Evolutionary conservation across 1,140 invertebrate genomes (phyloP).

Genomic region (Drosophila micromelanica): DNA sequence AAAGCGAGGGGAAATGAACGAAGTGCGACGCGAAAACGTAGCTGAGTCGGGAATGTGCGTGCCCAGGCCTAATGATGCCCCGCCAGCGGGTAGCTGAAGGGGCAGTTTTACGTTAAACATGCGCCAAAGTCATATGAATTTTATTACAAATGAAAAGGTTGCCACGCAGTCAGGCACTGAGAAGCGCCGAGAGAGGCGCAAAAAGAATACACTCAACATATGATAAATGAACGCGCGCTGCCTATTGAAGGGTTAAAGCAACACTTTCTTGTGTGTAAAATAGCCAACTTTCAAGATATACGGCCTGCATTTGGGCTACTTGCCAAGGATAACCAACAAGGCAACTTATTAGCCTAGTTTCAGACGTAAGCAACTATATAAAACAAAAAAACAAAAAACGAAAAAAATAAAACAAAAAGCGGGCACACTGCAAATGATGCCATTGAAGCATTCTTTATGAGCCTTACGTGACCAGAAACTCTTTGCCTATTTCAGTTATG

Average conservation of each 20-base stretch:
- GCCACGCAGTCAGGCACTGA: constrained; percentile 23
- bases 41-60: constrained; percentile 61
- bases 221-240: constrained; percentile 60
- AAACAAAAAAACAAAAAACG: background rate
- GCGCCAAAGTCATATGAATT: constrained; percentile 80
- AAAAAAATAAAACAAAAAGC: constrained; percentile 51
- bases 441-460: constrained; percentile 69
- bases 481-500: constrained; percentile 55
- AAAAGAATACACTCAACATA: constrained; percentile 31
- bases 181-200: constrained; percentile 17
- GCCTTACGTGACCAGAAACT: constrained; percentile 77
- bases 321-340: constrained; percentile 40
- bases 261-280: constrained; percentile 31
- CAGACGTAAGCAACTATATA: no score
- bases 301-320: constrained; percentile 56
- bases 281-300: constrained; percentile 57
- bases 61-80: constrained; percentile 73
- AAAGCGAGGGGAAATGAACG: background rate
- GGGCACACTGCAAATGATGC: constrained; percentile 64
- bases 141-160: constrained; percentile 79
- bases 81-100: background rate
- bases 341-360: constrained; percentile 70
- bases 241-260: constrained; percentile 59
- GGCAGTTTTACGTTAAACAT: constrained; percentile 70
- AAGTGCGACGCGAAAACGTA: constrained; percentile 4